Evolutionary conservation across 2,797 vertebrate species (phyloP).

Genomic region (Coracias cyanogaster): DNA sequence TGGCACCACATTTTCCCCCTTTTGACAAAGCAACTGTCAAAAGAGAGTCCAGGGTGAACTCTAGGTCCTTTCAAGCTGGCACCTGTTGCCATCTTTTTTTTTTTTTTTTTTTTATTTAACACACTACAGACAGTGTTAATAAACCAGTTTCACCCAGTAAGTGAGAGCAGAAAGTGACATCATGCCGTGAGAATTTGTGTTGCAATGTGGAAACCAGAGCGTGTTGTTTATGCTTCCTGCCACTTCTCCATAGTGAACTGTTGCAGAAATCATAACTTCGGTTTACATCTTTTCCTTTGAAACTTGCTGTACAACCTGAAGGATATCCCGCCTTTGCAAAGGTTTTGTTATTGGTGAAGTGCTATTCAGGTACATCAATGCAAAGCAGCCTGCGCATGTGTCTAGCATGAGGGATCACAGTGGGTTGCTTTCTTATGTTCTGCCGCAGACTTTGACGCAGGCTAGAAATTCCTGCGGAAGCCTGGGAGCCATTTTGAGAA

Average conservation of each 20-base stretch:
- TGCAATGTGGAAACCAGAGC: background rate
- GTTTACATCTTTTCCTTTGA: background rate
- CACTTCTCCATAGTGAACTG: background rate
- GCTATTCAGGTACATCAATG: background rate
- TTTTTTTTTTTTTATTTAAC: background rate
- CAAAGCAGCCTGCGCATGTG: accelerated
- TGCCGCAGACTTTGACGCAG: background rate
- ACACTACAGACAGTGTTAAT: background rate
- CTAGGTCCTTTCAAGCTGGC: background rate
- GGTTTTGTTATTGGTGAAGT: background rate
- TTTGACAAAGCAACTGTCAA: background rate
- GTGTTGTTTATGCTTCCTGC: background rate
- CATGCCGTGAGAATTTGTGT: background rate
- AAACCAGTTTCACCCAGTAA: background rate
- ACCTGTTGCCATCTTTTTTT: background rate
- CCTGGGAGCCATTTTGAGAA: background rate
- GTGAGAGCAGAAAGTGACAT: background rate
- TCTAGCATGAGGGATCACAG: accelerated
- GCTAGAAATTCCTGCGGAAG: background rate
- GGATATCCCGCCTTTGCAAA: background rate
- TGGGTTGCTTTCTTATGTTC: background rate
- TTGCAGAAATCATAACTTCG: background rate
- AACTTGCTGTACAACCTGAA: background rate
- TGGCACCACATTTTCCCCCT: background rate
- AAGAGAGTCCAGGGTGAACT: background rate